A percentile compares a stretch with the other conserved stretches of the same genome.
These are phyloP conservation scores for Saguinus midas DNA, from an alignment of 2,113 vertebrate species.

Conservation along the genomic window DNA sequence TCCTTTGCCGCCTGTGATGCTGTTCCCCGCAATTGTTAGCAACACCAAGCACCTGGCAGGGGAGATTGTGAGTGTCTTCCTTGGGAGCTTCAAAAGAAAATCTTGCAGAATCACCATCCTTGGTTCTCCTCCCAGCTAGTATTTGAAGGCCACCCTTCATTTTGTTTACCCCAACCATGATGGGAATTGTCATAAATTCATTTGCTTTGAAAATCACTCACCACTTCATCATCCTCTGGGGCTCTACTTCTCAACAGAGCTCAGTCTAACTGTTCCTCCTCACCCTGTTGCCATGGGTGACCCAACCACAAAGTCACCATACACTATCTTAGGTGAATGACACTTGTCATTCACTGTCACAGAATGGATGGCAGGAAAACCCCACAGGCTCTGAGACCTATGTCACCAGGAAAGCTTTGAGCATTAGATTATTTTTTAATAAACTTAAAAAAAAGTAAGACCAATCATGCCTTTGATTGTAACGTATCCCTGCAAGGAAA, in stretches of 20 bases:
- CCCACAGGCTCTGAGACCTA: background rate
- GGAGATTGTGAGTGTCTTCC: background rate
- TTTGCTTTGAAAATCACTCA: background rate
- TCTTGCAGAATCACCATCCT: background rate
- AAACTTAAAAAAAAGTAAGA: conserved; percentile 41
- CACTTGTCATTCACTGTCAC: background rate
- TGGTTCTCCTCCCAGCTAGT: background rate
- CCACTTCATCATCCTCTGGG: background rate
- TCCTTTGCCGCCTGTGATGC: background rate
- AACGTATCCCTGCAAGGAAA: conserved; percentile 74
- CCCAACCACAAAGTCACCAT: background rate
- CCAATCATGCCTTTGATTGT: conserved; percentile 14
- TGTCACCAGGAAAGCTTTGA: background rate
- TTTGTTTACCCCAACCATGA: background rate
- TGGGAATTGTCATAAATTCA: background rate
- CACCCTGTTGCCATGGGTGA: background rate
- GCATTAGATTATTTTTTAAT: background rate
- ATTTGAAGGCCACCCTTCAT: background rate
- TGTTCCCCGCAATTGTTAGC: background rate
- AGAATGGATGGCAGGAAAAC: background rate
- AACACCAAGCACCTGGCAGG: background rate
- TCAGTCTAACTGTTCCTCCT: background rate
- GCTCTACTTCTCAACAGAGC: background rate
- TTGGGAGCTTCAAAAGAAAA: background rate
- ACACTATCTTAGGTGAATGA: too few relatives aligned